phyloP scores from a whole-genome alignment of 64 coral and sea anemone genomes.

The Trachythela sp. region DNA sequence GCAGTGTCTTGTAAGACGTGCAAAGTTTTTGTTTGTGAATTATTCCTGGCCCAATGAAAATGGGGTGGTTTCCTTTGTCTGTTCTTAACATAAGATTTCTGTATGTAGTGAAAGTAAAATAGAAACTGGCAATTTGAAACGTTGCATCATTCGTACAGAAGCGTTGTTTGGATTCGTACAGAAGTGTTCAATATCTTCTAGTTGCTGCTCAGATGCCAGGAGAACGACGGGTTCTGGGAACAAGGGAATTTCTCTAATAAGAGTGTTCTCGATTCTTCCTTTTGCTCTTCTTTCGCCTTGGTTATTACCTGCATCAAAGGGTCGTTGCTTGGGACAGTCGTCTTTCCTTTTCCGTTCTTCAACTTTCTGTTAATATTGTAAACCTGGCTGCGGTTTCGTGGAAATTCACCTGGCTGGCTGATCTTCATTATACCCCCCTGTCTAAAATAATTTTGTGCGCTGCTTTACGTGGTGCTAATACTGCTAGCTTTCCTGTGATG shows the following conservation, averaged over 20 bases:
- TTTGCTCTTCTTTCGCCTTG: conserved; percentile 50
- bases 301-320: conserved; percentile 33
- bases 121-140: conserved; percentile 46
- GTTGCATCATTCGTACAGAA: conserved; percentile 51
- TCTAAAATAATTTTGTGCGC: background rate
- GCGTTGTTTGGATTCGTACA: too few species aligned
- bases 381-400: background rate
- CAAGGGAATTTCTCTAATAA: conserved; percentile 52
- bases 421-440: background rate
- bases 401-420: background rate
- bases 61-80: background rate
- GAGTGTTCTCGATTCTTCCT: conserved; percentile 31
- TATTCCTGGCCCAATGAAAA: background rate
- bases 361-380: conserved; percentile 13
- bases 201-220: conserved; percentile 51
- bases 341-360: background rate
- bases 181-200: conserved; percentile 53
- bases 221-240: conserved; percentile 47
- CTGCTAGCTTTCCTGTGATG: background rate
- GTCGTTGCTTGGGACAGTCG: background rate
- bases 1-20: too few species aligned
- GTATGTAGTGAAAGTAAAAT: background rate
- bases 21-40: background rate
- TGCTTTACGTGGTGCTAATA: background rate
- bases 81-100: background rate